Evolutionary conservation across 2,113 vertebrate genomes (phyloP).

Genomic region (Erpornis zantholeuca): DNA sequence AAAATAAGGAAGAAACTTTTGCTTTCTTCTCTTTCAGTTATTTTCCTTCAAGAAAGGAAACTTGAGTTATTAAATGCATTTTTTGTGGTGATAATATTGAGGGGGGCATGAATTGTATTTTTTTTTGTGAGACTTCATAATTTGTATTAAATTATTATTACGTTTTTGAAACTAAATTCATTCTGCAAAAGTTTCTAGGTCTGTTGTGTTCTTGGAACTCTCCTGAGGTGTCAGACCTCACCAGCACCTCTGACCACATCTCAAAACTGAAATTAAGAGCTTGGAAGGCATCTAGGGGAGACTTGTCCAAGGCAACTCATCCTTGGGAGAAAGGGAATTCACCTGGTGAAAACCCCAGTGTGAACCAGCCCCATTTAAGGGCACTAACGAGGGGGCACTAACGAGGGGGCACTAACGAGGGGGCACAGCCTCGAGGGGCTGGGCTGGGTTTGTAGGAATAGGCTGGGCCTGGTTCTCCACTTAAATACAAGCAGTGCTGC

Average conservation of each 20-base stretch:
- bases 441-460: not conserved
- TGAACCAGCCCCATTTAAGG: not conserved
- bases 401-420: not conserved
- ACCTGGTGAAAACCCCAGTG: rapidly evolving
- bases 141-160: not conserved
- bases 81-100: not conserved
- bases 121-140: not conserved
- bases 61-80: not conserved
- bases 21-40: not conserved
- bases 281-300: not conserved
- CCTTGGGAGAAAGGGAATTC: not conserved
- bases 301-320: not conserved
- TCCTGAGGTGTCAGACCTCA: not conserved
- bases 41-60: not conserved
- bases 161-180: rapidly evolving
- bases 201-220: not conserved
- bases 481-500: not conserved
- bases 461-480: too few relatives aligned
- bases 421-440: not conserved
- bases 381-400: rapidly evolving
- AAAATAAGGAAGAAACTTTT: not conserved
- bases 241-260: not conserved
- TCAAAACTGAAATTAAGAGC: not conserved
- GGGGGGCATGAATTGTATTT: not conserved
- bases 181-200: not conserved